Evolutionary conservation across 2,888 invertebrate species (phyloP), one percentile per base, ranked within the genome.

Genomic region (Lordiphosa fenestrarum): DNA sequence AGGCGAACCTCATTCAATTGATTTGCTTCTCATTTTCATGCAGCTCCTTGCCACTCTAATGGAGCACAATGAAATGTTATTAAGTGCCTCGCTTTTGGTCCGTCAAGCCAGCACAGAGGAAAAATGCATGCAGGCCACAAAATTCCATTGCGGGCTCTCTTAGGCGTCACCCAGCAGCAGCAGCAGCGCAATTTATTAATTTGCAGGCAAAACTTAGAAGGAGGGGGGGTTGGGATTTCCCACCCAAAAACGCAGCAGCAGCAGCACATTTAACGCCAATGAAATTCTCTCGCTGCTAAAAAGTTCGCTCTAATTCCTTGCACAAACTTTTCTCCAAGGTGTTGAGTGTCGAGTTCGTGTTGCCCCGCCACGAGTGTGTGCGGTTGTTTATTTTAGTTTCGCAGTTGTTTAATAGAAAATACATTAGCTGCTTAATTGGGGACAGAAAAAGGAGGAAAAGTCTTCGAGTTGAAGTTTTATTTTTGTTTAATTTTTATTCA

Each of bases 401-500:
- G 7, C 33, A 40, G 49, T 66, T 66, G 51, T 21, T 55, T 61
- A 63, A 73, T 74, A 62, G 78, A 61, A 73, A 71, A 61, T 53
- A 57, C 60, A 78, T 77, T 78, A 81, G 58, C 52, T 33, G 46
- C 49, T 46, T 73, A 64, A 62, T 58, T 69, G 50, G 15, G 23
- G 7, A 2, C n/a, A 37, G 6, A 33, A 30, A 38, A 15, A 58
- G 23, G 47, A 37, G 48, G 9, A 15, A 3, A 12, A 19, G 19
- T 6, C n/a, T 13, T 4, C 4, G 15, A 6, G 25, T 53, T 58
- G 25, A 25, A n/a, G 36, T 51, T 56, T 51, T 53, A 53, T 64
- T 84, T 68, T 82, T 66, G 64, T 71, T 81, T 74, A 72, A 83
- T 80, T 71, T 82, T 82, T 85, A 82, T 85, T 82, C 71, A 82